Percentiles rank a stretch among this genome's conserved stretches.
Conservation (phyloP, 1,140 invertebrate genomes). For the Lanistes nyassanus region DNA sequence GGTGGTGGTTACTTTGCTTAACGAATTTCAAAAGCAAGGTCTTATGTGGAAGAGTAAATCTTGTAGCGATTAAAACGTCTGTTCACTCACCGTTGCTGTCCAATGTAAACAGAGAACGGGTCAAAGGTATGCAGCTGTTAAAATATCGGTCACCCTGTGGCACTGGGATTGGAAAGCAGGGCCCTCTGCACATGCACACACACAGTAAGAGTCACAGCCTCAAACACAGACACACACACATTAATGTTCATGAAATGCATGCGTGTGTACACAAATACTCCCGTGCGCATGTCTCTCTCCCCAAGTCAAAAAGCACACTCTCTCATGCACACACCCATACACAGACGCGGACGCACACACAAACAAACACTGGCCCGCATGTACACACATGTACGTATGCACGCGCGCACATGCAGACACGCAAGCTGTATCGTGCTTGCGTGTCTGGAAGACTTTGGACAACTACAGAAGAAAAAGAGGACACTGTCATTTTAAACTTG, state of each 20-base stretch:
- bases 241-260: neutral
- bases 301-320: neutral
- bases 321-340: neutral
- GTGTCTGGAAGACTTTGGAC: no score
- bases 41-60: no score
- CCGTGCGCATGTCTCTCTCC: neutral
- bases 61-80: no score
- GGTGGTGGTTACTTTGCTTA: no score
- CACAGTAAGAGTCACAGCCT: neutral
- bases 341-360: constrained; percentile 4
- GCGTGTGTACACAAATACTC: constrained; percentile 9
- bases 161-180: no score
- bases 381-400: no score
- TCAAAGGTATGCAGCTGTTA: neutral
- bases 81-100: no score
- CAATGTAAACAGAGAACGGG: neutral
- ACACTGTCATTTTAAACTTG: no score
- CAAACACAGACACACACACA: constrained; percentile 1
- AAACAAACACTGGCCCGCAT: constrained; percentile 9
- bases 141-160: no score
- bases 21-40: no score
- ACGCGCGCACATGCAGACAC: constrained; percentile 1
- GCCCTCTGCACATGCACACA: neutral
- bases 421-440: no score
- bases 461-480: no score